These are phyloP conservation scores for Drosophila murphyi DNA, from an alignment of 1,140 invertebrate genomes.

Conservation along the genomic window DNA sequence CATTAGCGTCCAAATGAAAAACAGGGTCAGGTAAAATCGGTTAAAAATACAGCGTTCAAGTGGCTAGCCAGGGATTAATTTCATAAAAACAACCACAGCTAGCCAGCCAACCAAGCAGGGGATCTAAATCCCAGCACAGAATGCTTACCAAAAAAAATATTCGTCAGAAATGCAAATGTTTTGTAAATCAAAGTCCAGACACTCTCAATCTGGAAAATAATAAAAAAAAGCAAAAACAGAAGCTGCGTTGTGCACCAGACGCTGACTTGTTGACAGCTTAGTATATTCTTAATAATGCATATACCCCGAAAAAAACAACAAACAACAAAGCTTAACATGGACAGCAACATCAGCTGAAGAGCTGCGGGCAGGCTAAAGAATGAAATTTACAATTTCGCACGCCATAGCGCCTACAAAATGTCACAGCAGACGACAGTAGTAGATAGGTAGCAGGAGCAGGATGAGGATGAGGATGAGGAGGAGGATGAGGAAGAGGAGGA, in stretches of 20 bases:
- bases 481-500: not conserved
- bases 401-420: constrained; percentile 80
- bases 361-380: constrained; percentile 42
- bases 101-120: not conserved
- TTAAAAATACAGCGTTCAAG: constrained; percentile 26
- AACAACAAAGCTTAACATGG: constrained; percentile 38
- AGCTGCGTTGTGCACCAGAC: constrained; percentile 61
- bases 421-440: constrained; percentile 52
- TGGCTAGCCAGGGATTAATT: constrained; percentile 19
- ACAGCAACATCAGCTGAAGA: constrained; percentile 17
- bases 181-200: constrained; percentile 18
- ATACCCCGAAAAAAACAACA: constrained; percentile 43
- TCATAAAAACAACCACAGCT: not conserved
- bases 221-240: constrained; percentile 19
- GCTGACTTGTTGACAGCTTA: constrained; percentile 75
- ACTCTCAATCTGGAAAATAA: not conserved
- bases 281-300: constrained; percentile 81
- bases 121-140: too few species aligned
- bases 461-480: not conserved
- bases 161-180: constrained; percentile 26
- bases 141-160: too few species aligned
- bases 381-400: constrained; percentile 82
- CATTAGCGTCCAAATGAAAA: constrained; percentile 48
- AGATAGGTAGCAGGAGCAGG: not conserved
- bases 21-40: constrained; percentile 16